Percentiles rank a stretch among this genome's conserved stretches.
Conservation (phyloP, 2,888 invertebrate species). For the Lasius fuliginosus region DNA sequence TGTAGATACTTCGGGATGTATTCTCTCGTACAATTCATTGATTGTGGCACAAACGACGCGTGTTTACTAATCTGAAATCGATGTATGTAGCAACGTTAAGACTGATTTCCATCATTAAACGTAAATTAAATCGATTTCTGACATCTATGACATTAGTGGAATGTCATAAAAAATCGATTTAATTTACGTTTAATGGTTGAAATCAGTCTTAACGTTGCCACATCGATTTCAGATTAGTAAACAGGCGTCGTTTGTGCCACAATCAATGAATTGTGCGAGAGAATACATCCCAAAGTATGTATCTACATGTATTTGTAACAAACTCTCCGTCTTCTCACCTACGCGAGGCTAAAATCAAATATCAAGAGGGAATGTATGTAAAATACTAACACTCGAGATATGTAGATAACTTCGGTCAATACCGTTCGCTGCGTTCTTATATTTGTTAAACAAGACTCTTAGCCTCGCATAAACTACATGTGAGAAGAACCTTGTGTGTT, state of each 20-base stretch:
- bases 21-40: not conserved
- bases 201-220: not conserved
- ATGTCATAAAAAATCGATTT: not conserved
- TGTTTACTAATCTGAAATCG: not conserved
- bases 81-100: not conserved
- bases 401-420: conserved; percentile 1
- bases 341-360: not conserved
- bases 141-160: not conserved
- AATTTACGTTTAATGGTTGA: not conserved
- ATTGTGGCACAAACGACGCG: not conserved
- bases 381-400: not conserved
- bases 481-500: not conserved
- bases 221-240: not conserved
- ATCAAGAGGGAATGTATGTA: not conserved
- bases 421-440: not conserved
- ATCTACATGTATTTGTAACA: conserved; percentile 7
- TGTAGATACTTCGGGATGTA: not conserved
- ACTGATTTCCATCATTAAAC: not conserved
- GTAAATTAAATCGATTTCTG: not conserved
- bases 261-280: not conserved
- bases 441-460: not conserved
- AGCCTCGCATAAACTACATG: not conserved
- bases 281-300: conserved; percentile 5
- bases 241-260: not conserved
- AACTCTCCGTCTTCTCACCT: not conserved